Base-by-base conservation (phyloP, 2,888 invertebrate genomes). In the Cataglyphis livida region DNA sequence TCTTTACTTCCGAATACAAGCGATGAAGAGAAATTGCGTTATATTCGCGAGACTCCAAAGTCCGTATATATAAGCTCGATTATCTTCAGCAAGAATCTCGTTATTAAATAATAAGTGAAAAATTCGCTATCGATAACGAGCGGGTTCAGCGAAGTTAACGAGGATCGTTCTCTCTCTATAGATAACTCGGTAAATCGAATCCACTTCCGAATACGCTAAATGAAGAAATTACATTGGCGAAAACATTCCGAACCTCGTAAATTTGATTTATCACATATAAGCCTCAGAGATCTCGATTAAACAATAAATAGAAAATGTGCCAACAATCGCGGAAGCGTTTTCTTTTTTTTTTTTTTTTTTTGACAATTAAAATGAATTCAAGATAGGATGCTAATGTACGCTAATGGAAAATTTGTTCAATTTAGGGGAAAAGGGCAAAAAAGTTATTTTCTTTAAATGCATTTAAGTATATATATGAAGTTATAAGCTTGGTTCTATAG, bases 11-110 rank as follows among this genome's bases (percentile, higher is more conserved):
- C 48, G 59, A 70, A 35, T 70, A 54, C 66, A 41, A 6, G n/a
- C 66, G 44, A 66, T 38, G 54, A 51, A 51, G 18, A 66, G 68
- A 38, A 76, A 54, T 75, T 65, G 75, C 75, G 75, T 75, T 75
- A 54, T 0, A 65, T 5, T 18, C n/a, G 9, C 41, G 18, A 38
- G 62, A 75, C 44, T 65, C 38, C 64, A 38, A 64, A 41, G 32
- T 61, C 32, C 15, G 59, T 44, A 32, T 32, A 32, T 32, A 38
- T 10, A 28, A 59, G 15, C 59, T 51, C 51, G 21, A 10, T 21
- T 18, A 6, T 61, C 32, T 28, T 1, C 4, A 32, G 32, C 32
- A 61, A 28, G 15, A 18, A 61, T 32, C 28, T 32, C 28, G 28
- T 54, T 21, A 61, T 61, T 32, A 61, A 32, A 61, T 18, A n/a